Conservation (phyloP, 2,113 vertebrate species). For the Channa argus region DNA sequence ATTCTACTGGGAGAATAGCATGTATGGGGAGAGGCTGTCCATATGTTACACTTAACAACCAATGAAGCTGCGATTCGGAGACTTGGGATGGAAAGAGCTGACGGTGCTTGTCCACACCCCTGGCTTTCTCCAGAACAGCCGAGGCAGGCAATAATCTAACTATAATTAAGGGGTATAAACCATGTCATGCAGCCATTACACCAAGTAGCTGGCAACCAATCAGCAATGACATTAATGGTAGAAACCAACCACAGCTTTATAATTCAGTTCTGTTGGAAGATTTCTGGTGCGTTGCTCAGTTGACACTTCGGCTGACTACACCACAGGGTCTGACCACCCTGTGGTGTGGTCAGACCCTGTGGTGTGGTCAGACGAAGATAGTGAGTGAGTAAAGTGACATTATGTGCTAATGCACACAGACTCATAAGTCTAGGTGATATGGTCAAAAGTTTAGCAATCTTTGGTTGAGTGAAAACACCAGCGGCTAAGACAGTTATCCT, state of each 20-base stretch:
- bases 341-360: no score
- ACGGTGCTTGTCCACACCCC: slow-evolving; percentile 74
- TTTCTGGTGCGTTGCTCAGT: no score
- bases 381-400: no score
- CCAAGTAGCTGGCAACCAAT: slow-evolving; percentile 83
- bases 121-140: slow-evolving; percentile 78
- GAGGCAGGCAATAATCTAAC: slow-evolving; percentile 83
- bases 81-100: slow-evolving; percentile 80
- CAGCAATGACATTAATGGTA: slow-evolving; percentile 82
- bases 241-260: slow-evolving; percentile 60
- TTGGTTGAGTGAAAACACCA: no score
- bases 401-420: no score
- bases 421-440: no score
- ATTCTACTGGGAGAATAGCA: slow-evolving; percentile 54
- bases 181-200: slow-evolving; percentile 79
- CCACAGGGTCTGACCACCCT: no score
- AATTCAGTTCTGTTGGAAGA: slow-evolving; percentile 65
- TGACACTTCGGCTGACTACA: no score
- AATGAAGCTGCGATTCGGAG: slow-evolving; percentile 75
- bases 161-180: slow-evolving; percentile 89
- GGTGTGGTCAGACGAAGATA: no score
- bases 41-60: slow-evolving; percentile 82
- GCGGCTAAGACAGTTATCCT: no score
- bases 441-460: no score
- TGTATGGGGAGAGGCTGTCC: slow-evolving; percentile 57